Evolutionary conservation across 2,888 invertebrate species (phyloP), one percentile per base, ranked within the genome.

Genomic region (Drosophila maculinotata): DNA sequence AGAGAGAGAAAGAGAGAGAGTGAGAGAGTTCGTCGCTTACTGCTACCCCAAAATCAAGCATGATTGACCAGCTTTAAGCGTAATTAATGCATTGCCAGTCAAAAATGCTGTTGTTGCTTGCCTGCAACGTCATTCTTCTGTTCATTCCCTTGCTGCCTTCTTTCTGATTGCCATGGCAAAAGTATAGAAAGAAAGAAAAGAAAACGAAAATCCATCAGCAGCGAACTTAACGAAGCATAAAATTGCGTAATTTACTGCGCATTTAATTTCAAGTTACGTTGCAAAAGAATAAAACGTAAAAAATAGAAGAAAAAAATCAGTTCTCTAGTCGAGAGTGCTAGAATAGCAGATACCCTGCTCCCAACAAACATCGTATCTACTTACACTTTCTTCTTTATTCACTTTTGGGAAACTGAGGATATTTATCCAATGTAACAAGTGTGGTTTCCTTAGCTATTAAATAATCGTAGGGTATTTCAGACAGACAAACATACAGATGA

Each of bases 171-270:
- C 35, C 53, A 47, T 31, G 44, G 49, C 41, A 57, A 59, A 59
- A 30, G 17, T 25, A 25, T 20, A 25, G 41, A 17, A 31, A 15
- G 17, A 31, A 44, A 20, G 20, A 20, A 20, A 20, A 20, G 20
- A 20, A 20, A 20, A 3, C 47, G 47, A 47, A 63, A 66, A 49
- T 28, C 33, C 64, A 65, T 30, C 64, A 71, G 48, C 62, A 35
- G 54, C 59, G 39, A 73, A 70, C 60, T 74, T 74, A 83, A 83
- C 85, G 79, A 83, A 85, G 85, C 85, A 77, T 72, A 68, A 85
- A 83, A 83, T 85, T 83, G 85, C 76, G 83, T 85, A 79, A 83
- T 83, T 83, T 78, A 80, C 81, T 78, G 81, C 84, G 79, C 79
- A 76, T 85, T 82, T 82, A 68, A 79, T 82, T 85, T 79, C 73